Base-by-base conservation (phyloP, 1,140 invertebrate genomes). In the Drosophila subpulchrella region DNA sequence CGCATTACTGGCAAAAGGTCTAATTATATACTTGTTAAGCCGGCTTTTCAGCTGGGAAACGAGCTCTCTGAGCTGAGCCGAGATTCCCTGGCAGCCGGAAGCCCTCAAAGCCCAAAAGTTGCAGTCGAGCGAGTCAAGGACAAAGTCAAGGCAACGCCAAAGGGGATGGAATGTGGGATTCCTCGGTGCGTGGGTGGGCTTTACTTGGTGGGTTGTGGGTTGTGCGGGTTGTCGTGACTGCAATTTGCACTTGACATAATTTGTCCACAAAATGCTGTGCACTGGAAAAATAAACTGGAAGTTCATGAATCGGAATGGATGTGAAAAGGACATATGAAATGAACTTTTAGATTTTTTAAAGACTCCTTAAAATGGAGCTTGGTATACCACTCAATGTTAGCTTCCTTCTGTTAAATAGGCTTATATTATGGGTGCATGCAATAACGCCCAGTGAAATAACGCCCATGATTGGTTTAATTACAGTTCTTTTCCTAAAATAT, bases 41-140 rank as follows among this genome's bases (percentile, higher is more conserved):
- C 59, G 36, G 57, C 53, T 58, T 61, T 38, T 38, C 24, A 15
- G 15, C 17, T 38, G 30, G 10, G 3, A n/a, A 27, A 12, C 4
- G 7, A 48, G 24, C 24, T 30, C 24, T 10, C 32, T 10, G 39
- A 6, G 36, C 34, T 42, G 27, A 42, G n/a, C 30, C 50, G 57
- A 62, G 36, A 50, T 54, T 42, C 27, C 27, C 41, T 54, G 20
- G 13, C 32, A 32, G 55, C 55, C 74, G 74, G 74, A 76, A 76
- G 73, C 72, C 46, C 30, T 36, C 42, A 55, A 44, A 27, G 32
- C 30, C 70, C 67, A 51, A 76, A 70, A 48, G 44, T 51, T 70
- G 73, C 75, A 75, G 61, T 38, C 61, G 48, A 57, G 74, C 63
- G 63, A 60, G 63, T 77, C 75, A 78, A 78, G 75, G 75, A 70